Conservation (phyloP, 2,113 vertebrate species). For the Corythoichthys intestinalis region DNA sequence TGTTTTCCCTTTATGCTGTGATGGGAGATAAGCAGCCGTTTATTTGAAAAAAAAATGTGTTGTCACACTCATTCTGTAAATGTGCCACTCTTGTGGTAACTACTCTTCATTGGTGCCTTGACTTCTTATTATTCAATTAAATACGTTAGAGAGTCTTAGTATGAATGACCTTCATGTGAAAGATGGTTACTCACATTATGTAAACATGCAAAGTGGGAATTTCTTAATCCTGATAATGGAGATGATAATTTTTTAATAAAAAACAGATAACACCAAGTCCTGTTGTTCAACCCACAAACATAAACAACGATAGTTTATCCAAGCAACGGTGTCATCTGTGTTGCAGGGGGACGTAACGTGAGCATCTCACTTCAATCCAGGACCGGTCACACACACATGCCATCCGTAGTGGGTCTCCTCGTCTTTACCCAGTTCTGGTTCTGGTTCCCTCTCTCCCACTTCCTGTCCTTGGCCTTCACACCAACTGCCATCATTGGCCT, state of each 20-base stretch:
- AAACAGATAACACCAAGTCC: too few species aligned
- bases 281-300: too few species aligned
- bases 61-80: background rate
- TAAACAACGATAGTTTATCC: background rate
- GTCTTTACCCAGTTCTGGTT: constrained; percentile 99
- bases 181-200: too few species aligned
- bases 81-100: background rate
- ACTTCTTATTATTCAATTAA: background rate
- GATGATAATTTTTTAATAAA: too few species aligned
- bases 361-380: constrained; percentile 97
- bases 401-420: constrained; percentile 92
- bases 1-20: background rate
- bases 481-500: constrained; percentile 97
- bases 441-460: constrained; percentile 98
- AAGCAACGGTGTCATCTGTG: constrained; percentile 10
- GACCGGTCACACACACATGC: constrained; percentile 98
- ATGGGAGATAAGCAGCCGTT: background rate
- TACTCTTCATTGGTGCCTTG: background rate
- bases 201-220: too few species aligned
- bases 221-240: too few species aligned
- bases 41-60: background rate
- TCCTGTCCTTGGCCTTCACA: constrained; percentile 93
- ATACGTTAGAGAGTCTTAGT: too few species aligned
- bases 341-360: constrained; percentile 90
- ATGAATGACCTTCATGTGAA: too few species aligned